These are phyloP conservation scores for Morpho helenor DNA, from an alignment of 2,888 invertebrate genomes.

Conservation along the genomic window DNA sequence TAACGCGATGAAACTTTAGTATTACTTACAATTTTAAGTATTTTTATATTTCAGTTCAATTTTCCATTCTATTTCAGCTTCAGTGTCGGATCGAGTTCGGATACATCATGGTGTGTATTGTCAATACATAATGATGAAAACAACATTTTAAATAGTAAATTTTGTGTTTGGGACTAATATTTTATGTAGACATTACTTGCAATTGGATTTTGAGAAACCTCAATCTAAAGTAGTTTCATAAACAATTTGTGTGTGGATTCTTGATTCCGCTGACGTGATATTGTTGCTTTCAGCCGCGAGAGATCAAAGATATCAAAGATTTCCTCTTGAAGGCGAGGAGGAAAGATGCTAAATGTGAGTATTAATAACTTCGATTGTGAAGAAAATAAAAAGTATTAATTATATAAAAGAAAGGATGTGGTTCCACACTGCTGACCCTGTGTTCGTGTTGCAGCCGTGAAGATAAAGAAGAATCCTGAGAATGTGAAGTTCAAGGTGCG, in stretches of 20 bases:
- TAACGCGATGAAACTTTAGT: no score
- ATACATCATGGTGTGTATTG: constrained; percentile 51
- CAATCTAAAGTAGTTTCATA: no score
- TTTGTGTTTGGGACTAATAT: no score
- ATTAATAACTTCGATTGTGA: background rate
- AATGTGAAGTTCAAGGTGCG: constrained; percentile 99
- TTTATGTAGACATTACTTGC: no score
- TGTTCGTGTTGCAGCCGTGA: constrained; percentile 84
- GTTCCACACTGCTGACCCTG: background rate
- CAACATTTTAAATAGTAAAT: no score
- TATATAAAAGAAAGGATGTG: background rate
- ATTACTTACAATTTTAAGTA: no score
- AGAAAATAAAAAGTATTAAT: constrained; percentile 8
- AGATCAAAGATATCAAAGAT: constrained; percentile 99
- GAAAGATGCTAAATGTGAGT: constrained; percentile 97
- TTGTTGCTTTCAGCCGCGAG: constrained; percentile 88
- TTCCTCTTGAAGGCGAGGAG: constrained; percentile 98
- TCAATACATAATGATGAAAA: no score
- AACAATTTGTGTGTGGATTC: no score
- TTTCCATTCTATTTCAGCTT: constrained; percentile 41
- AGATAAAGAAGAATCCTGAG: constrained; percentile 99
- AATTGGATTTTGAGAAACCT: no score
- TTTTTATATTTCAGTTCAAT: background rate
- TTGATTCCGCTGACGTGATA: background rate
- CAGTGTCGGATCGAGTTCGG: constrained; percentile 20